Evolutionary conservation across 2,113 vertebrate genomes (phyloP).

Genomic region (Malurus elegans): DNA sequence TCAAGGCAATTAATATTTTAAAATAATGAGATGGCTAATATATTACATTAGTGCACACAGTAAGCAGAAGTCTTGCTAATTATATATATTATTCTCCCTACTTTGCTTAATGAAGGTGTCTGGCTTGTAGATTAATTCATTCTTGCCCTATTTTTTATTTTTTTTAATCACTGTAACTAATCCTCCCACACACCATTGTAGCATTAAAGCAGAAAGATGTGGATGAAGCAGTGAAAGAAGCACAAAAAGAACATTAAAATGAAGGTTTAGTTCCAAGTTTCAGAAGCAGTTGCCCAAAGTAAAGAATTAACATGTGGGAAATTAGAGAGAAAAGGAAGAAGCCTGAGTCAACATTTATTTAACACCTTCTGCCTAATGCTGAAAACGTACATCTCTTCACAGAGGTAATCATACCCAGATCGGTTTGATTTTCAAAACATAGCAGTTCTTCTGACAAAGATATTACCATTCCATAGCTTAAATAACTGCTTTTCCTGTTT

Average conservation of each 20-base stretch:
- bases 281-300: not conserved
- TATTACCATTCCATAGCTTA: not conserved
- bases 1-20: slow-evolving; percentile 42
- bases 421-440: not conserved
- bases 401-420: not conserved
- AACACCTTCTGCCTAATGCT: not conserved
- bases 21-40: slow-evolving; percentile 34
- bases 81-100: slow-evolving; percentile 28
- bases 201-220: slow-evolving; percentile 1
- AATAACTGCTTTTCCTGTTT: not conserved
- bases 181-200: not conserved
- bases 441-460: not conserved
- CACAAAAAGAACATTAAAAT: not conserved
- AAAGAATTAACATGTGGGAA: slow-evolving; percentile 16
- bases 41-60: not conserved
- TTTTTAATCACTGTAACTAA: slow-evolving; percentile 38
- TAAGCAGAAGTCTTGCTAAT: slow-evolving; percentile 42
- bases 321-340: slow-evolving; percentile 23
- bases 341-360: slow-evolving; percentile 8
- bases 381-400: not conserved
- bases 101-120: slow-evolving; percentile 51
- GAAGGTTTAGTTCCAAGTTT: not conserved
- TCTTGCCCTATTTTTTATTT: not conserved
- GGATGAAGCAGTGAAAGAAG: not conserved
- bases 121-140: slow-evolving; percentile 29